Evolutionary conservation across 2,113 vertebrate species (phyloP).

Genomic region (Orientallactaga bullata): DNA sequence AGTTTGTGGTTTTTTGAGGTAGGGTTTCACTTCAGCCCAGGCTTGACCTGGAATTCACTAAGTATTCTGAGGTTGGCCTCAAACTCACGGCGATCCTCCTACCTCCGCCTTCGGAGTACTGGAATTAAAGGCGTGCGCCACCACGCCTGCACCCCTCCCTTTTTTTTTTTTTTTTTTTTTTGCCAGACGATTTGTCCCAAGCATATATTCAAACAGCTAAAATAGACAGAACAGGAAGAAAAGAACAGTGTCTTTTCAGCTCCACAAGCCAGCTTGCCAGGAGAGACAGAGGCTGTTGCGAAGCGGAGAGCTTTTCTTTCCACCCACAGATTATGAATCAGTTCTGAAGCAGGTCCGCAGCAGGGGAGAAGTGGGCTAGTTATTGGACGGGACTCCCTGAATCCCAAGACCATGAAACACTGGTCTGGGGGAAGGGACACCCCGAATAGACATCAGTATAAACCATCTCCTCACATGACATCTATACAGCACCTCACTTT

Average conservation of each 20-base stretch:
- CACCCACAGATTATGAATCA: neutral
- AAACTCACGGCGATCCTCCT: too few species aligned
- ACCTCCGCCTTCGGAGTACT: too few species aligned
- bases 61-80: too few species aligned
- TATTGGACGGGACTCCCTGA: neutral
- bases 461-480: neutral
- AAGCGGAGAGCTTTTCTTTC: constrained; percentile 2
- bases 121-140: too few species aligned
- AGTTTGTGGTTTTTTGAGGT: too few species aligned
- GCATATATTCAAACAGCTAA: constrained; percentile 40
- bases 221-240: constrained; percentile 38
- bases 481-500: neutral
- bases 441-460: rapidly evolving
- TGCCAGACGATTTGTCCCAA: constrained; percentile 13
- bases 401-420: neutral
- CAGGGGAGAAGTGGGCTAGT: neutral
- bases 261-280: neutral
- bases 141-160: too few species aligned
- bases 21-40: too few species aligned
- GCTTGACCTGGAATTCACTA: too few species aligned
- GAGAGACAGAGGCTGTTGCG: constrained; percentile 10
- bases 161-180: constrained; percentile 49
- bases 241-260: constrained; percentile 56
- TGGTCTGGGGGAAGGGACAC: rapidly evolving
- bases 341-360: neutral